Base-by-base conservation (phyloP, 2,113 vertebrate genomes). In the Sinocyclocheilus anophthalmus region DNA sequence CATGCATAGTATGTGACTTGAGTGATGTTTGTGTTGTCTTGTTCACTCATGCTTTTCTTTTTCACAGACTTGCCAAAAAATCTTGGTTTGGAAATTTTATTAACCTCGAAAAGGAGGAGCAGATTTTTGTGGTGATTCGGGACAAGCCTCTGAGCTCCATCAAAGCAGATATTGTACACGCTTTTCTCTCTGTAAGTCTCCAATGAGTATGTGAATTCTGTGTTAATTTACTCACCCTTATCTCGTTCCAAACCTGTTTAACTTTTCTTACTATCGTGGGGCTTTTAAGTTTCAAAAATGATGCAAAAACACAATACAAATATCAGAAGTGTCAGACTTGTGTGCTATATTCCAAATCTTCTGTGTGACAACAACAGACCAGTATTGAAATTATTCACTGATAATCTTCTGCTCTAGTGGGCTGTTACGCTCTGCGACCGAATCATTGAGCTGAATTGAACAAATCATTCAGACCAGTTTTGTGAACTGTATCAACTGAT, bases 1-100 rank as follows among this genome's bases (percentile, higher is more conserved):
- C 3, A 20, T 33, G 26, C 50, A 57, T 5, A 16, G 16, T 20
- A 33, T 37, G 30, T 37, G 26, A 22, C 0, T 26, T 57, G 18
- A 42, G 20, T 72, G 8, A 42, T 42, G 4, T 55, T 39, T 33
- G 22, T 45, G 1, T 53, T 72, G 26, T 26, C 73, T 83, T 45
- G 39, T 30, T 84, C 11, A 7, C 0, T 13, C 4, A 37, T 73
- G 24, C 2, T 63, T 22, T 45, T 89, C 42, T 78, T 65, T 85
- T 82, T 70, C 57, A 39, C 92, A 99, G 98, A 89, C 96, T 99
- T 93, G 98, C 98, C 91, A 99, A 99, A 95, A 99, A 99, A 92
- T 99, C 98, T 2, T 99, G 98, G 98, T 99, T 99, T 0, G 98
- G 98, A 88, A 99, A 99, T 94, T 99, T 99, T 92, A 97, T 99